These are phyloP conservation scores for Cydia fagiglandana DNA, from an alignment of 1,140 invertebrate species.

Conservation along the genomic window DNA sequence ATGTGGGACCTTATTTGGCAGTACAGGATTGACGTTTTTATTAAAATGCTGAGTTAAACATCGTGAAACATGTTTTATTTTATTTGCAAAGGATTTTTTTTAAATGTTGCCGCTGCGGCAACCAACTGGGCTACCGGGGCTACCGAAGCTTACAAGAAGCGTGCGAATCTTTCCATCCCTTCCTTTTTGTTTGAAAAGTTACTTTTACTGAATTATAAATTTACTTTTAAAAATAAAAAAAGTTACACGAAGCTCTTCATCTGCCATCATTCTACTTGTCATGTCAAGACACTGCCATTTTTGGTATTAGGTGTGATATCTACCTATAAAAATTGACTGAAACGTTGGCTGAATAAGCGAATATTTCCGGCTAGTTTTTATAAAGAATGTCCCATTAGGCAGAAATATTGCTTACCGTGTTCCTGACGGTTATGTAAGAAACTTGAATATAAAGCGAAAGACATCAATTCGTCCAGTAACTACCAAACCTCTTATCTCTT, in stretches of 20 bases:
- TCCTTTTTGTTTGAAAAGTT: too few relatives aligned
- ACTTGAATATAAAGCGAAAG: constrained; percentile 23
- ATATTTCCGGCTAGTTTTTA: constrained; percentile 26
- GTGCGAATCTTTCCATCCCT: too few relatives aligned
- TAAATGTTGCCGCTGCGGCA: too few relatives aligned
- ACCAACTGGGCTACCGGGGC: too few relatives aligned
- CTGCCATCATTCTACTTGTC: not conserved
- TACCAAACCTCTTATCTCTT: not conserved
- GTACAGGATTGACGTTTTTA: too few relatives aligned
- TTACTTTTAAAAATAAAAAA: too few relatives aligned
- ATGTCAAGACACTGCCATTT: not conserved
- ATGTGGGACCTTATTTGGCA: too few relatives aligned
- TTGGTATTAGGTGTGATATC: not conserved
- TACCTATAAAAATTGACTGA: not conserved
- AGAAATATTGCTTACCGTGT: constrained; percentile 25
- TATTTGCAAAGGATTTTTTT: too few relatives aligned
- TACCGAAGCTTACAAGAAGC: too few relatives aligned
- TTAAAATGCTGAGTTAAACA: too few relatives aligned
- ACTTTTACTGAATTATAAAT: too few relatives aligned
- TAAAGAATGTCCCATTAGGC: constrained; percentile 24
- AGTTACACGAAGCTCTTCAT: not conserved
- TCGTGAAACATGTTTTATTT: too few relatives aligned
- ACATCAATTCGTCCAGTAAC: constrained; percentile 6
- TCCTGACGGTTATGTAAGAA: constrained; percentile 28
- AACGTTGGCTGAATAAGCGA: constrained; percentile 4